Base-by-base conservation (phyloP, 1,140 invertebrate species). In the Philotrypesis tridentata region DNA sequence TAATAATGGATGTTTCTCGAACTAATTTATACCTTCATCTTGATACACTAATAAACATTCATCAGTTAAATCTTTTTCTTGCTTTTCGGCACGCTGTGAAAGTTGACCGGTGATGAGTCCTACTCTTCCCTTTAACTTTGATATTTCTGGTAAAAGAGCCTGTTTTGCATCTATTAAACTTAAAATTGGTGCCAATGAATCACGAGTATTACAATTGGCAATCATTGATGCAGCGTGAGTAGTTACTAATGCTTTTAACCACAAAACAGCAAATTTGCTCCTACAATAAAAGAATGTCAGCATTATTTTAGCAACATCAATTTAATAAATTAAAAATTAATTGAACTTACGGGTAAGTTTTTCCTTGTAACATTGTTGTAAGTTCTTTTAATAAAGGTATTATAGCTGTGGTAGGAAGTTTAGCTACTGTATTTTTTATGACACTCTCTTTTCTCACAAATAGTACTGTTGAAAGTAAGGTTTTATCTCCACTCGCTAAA, bases 401-500 rank as follows among this genome's bases (percentile, higher is more conserved):
- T 80, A 95, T 92, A 77, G 93, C 93, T 83, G 94, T 93, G 5
- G 95, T 89, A 0, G 95, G 95, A 78, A 96, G 85, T 77, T 93
- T 93, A 40, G 92, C 90, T 55, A 95, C 88, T 0, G 95, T 95
- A 83, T 93, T 92, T 76, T 90, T 91, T 72, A 96, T 93, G 33
- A 94, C 87, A 25, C 91, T 91, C 85, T 93, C 92, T 82, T 95
- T 93, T 60, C 90, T 92, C 65, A 89, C 92, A 37, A 88, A 88
- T 21, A 96, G 87, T 1, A 95, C 94, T 17, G 89, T 93, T 23
- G 90, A 88, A 5, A 96, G 85, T 80, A 95, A 93, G 37, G 88
- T 91, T 85, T 93, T 93, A 87, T 97, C 95, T 87, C 96, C 95
- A 85, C 96, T 96, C 83, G 96, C 95, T 55, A 97, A 90, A 0